Evolutionary conservation across 2,888 invertebrate species (phyloP), one percentile per base, ranked within the genome.

Genomic region (Drosophila atroscutellata): DNA sequence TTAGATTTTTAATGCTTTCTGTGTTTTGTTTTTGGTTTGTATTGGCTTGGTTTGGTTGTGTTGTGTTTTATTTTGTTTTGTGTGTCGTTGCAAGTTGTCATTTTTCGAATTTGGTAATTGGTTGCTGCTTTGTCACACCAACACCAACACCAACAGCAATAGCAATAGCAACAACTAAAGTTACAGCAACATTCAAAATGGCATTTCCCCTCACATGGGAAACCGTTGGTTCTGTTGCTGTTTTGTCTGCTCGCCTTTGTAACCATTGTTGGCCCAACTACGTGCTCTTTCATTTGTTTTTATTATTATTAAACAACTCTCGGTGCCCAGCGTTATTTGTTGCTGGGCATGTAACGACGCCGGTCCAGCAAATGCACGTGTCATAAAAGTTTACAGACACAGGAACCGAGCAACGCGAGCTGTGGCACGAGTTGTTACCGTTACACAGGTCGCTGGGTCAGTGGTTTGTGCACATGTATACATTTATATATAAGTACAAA

Each of bases 231-330:
- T 6, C 60, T 42, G 50, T 7, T 47, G 58, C 55, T 52, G 15
- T 28, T 55, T n/a, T 55, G n/a, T n/a, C 55, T 13, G 55, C 37
- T 37, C 55, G 70, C 54, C 64, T 51, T 69, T 71, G 72, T 65
- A 49, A 54, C 77, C 74, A 84, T 72, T 77, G 80, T 83, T 76
- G 77, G 72, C 72, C 71, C 81, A 84, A 84, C 85, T 84, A 84
- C 89, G 88, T 87, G 89, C 87, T 89, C 72, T 85, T 85, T 85
- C 88, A 85, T 85, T 85, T 89, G 90, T 89, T 85, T 87, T 85
- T 89, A 89, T 89, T 84, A 89, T 84, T 89, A 89, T 85, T 89
- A 89, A 89, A 85, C 76, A 85, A 87, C 82, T 85, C 85, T 86
- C 70, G 76, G 73, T 78, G 85, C 72, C 58, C 73, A 58, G 51